A percentile compares a stretch with the other conserved stretches of the same genome.
These are phyloP conservation scores for Tinamus guttatus DNA, from an alignment of 2,113 vertebrate genomes.

Conservation along the genomic window DNA sequence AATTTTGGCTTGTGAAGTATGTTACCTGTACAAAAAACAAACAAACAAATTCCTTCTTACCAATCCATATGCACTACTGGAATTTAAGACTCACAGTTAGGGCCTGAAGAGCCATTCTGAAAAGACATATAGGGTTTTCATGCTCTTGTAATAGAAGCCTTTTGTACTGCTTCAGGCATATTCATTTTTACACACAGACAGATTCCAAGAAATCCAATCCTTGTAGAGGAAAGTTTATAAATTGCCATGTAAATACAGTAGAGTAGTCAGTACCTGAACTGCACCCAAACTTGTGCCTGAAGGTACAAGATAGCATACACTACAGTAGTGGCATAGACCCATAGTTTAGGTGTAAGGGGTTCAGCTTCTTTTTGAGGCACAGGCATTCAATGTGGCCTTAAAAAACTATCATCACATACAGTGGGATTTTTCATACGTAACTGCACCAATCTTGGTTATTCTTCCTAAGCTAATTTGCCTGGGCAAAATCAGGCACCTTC, in stretches of 20 bases:
- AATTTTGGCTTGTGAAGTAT: background rate
- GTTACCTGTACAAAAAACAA: too few relatives aligned
- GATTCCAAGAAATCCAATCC: background rate
- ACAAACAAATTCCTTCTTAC: background rate
- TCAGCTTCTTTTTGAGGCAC: background rate
- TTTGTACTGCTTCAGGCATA: background rate
- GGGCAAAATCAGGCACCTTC: background rate
- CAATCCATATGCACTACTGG: background rate
- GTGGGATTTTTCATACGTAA: background rate
- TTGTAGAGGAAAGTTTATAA: background rate
- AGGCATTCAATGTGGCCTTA: background rate
- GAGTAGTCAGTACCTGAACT: background rate
- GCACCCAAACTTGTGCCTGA: background rate
- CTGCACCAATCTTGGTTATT: background rate
- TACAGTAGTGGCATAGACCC: rapidly evolving
- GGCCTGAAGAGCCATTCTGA: background rate
- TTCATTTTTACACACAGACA: background rate
- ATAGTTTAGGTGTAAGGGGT: background rate
- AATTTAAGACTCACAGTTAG: background rate
- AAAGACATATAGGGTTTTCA: background rate
- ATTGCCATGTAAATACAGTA: background rate
- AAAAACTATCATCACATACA: background rate
- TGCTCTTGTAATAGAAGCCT: background rate
- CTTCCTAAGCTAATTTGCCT: background rate
- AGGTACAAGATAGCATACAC: background rate